phyloP scores from a whole-genome alignment of 2,113 vertebrate species.

The Xyrauchen texanus region DNA sequence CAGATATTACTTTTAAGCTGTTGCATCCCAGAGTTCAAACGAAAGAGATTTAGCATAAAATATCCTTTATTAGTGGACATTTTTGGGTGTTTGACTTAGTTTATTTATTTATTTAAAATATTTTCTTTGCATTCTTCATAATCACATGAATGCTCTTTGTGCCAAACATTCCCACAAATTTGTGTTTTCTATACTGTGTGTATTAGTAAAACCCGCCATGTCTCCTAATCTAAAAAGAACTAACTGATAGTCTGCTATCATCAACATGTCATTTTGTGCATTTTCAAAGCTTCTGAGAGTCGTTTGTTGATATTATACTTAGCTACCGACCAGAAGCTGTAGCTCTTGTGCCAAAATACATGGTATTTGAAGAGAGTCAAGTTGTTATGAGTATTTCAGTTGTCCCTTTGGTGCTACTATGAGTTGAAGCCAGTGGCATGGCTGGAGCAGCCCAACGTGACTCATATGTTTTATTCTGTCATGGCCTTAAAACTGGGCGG shows the following conservation, averaged over 20 bases:
- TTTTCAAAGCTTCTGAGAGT: not conserved
- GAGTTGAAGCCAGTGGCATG: conserved; percentile 21
- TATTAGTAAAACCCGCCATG: too few relatives aligned
- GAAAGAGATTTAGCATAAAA: too few relatives aligned
- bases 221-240: not conserved
- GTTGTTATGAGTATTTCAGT: conserved; percentile 45
- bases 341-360: conserved; percentile 37
- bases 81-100: too few relatives aligned
- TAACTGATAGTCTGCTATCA: conserved; percentile 4
- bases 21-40: too few relatives aligned
- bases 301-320: not conserved
- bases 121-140: not conserved
- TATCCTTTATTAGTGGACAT: too few relatives aligned
- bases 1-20: too few relatives aligned
- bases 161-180: conserved; percentile 17
- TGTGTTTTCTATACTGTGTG: not conserved
- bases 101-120: too few relatives aligned
- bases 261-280: not conserved
- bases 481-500: conserved; percentile 59
- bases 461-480: conserved; percentile 44
- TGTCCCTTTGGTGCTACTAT: conserved; percentile 39
- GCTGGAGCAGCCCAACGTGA: too few relatives aligned
- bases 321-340: conserved; percentile 38
- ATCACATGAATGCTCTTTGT: conserved; percentile 3
- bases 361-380: conserved; percentile 26